Evolutionary conservation across 2,797 vertebrate species (phyloP), one percentile per base, ranked within the genome.

Genomic region (Onychomys torridus): DNA sequence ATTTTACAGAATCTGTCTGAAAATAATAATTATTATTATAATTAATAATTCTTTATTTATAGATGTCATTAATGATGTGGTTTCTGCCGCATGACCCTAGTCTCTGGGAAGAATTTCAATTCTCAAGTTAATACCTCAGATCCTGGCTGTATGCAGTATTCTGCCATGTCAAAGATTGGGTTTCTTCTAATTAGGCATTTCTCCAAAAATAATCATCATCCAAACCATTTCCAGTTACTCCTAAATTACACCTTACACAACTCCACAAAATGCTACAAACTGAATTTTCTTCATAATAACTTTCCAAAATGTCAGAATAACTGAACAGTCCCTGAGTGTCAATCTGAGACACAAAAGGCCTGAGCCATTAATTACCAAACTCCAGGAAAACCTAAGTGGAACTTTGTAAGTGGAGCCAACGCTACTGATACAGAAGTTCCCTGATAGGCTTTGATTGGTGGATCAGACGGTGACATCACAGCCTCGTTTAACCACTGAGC

Each of bases 321-420:
- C 55, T 55, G 43, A 86, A 17, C 52, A 19, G 63, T 85, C 92
- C 88, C 73, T 90, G 91, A 94, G 49, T 89, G 52, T 77, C 88
- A 90, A 79, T 25, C 73, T 83, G 59, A 61, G 43, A 91, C 69
- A 69, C 19, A 81, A 81, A 14, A 5, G 65, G 86, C 79, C 57
- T 84, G 79, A 81, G 71, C 55, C 71, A 37, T 90, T 84, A 93
- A 90, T 96, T 86, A 63, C 21, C 25, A 85, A 16, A 86, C 93
- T 96, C 90, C 37, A 69, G 86, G 67, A 94, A 92, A 94, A 52
- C 71, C 69, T 40, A 87, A 96, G 84, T 40, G 71, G 95, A 82
- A 88, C 81, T 90, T 91, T 49, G 52, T 65, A 76, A 83, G 8
- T 32, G 76, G 46, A 6, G 46, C 61, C 61, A 92, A 43, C 7